Evolutionary conservation across 2,113 vertebrate genomes (phyloP).

Genomic region (Dunckerocampus dactyliophorus): DNA sequence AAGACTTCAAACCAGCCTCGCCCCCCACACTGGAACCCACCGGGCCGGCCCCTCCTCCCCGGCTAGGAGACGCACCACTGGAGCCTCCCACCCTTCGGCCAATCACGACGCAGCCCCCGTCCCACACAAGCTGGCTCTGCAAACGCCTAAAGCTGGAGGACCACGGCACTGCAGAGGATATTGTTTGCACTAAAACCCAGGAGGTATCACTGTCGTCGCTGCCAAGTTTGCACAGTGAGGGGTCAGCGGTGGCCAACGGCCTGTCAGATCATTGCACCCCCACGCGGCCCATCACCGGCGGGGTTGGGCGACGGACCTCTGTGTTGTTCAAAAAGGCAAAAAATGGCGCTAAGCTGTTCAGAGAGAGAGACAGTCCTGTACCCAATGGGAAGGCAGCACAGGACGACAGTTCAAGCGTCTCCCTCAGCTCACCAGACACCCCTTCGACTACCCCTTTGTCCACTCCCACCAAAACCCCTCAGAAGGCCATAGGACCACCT

Average conservation of each 20-base stretch:
- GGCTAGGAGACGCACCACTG: constrained; percentile 79
- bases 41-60: constrained; percentile 81
- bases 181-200: constrained; percentile 51
- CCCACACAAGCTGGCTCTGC: constrained; percentile 67
- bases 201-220: constrained; percentile 57
- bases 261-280: constrained; percentile 55
- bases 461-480: constrained; percentile 51
- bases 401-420: constrained; percentile 44
- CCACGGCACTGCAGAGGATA: constrained; percentile 63
- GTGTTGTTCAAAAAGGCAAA: constrained; percentile 92
- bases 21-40: constrained; percentile 93
- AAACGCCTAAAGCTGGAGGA: constrained; percentile 76
- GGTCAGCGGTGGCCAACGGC: constrained; percentile 65
- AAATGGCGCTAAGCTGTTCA: constrained; percentile 84
- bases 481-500: constrained; percentile 55
- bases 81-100: constrained; percentile 91
- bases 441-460: constrained; percentile 49
- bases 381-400: constrained; percentile 76
- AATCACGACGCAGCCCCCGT: constrained; percentile 79
- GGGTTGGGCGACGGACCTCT: constrained; percentile 86
- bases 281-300: constrained; percentile 52
- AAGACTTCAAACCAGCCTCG: constrained; percentile 82
- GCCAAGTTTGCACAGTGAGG: constrained; percentile 51
- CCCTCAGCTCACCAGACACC: constrained; percentile 51
- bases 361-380: constrained; percentile 74